Percentiles rank a stretch among this genome's conserved stretches.
These are phyloP conservation scores for Gallinago paraguaiae DNA, from an alignment of 2,113 vertebrate genomes.

Conservation along the genomic window DNA sequence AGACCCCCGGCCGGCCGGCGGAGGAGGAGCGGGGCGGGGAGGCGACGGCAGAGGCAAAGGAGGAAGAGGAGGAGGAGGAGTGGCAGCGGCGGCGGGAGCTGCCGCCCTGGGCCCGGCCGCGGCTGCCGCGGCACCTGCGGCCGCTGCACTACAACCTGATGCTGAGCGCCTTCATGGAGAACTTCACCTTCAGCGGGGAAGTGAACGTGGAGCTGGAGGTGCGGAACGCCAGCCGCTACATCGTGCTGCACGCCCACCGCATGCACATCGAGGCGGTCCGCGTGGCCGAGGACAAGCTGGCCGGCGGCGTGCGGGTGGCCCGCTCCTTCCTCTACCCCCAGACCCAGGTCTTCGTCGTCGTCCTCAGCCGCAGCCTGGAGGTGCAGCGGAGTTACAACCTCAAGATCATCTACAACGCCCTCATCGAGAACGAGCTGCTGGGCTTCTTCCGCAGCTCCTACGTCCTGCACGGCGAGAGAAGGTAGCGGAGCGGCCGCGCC, in stretches of 20 bases:
- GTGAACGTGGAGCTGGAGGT: constrained; percentile 92
- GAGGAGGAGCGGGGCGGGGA: constrained; percentile 21
- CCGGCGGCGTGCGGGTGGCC: constrained; percentile 83
- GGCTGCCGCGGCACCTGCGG: constrained; percentile 82
- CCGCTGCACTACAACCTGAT: constrained; percentile 93
- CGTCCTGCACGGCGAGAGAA: constrained; percentile 86
- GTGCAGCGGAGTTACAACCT: constrained; percentile 86
- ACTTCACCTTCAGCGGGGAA: constrained; percentile 95
- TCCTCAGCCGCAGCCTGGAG: constrained; percentile 89
- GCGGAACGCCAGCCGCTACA: constrained; percentile 86
- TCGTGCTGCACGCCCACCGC: constrained; percentile 90
- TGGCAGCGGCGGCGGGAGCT: constrained; percentile 54
- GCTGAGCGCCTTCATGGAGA: constrained; percentile 90
- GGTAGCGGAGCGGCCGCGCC: constrained; percentile 70
- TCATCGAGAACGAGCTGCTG: constrained; percentile 92
- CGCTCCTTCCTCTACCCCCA: constrained; percentile 85
- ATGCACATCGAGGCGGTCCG: constrained; percentile 85
- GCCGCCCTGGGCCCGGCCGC: constrained; percentile 84
- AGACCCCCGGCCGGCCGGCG: background rate
- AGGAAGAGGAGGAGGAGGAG: constrained; percentile 44
- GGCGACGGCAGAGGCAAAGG: background rate
- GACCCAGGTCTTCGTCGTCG: constrained; percentile 90
- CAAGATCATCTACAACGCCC: constrained; percentile 89
- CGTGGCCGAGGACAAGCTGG: constrained; percentile 84
- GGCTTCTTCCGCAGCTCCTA: constrained; percentile 97